Evolutionary conservation across 2,113 vertebrate genomes (phyloP).

Genomic region (Stomatorhinus ivindoensis): DNA sequence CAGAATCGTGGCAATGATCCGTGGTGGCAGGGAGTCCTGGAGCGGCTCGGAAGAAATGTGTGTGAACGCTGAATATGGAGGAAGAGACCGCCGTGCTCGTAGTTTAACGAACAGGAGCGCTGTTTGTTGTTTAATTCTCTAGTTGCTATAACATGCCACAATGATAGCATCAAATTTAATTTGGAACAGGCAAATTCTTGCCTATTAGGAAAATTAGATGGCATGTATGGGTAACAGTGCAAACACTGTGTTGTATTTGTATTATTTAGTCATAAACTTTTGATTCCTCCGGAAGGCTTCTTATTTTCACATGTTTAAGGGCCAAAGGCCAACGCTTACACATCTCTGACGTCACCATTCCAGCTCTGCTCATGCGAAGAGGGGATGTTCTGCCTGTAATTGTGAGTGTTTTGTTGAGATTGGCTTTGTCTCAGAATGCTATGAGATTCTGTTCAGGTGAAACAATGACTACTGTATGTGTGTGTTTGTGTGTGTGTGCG

Average conservation of each 20-base stretch:
- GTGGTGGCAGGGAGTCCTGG: not conserved
- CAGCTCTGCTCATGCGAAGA: not conserved
- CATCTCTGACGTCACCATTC: not conserved
- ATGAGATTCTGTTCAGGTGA: not conserved
- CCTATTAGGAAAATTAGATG: not conserved
- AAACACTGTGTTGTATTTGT: not conserved
- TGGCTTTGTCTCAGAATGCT: not conserved
- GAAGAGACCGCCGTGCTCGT: not conserved
- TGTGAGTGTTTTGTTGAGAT: not conserved
- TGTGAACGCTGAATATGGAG: too few relatives aligned
- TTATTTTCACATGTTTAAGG: not conserved
- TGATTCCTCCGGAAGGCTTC: not conserved
- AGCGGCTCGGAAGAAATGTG: not conserved
- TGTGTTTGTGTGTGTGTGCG: not conserved
- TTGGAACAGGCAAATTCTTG: not conserved
- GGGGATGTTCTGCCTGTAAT: not conserved
- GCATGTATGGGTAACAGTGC: not conserved
- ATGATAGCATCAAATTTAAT: not conserved
- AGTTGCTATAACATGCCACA: conserved; percentile 5
- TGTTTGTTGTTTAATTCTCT: not conserved
- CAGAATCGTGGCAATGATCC: not conserved
- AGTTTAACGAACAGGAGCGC: not conserved
- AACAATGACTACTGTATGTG: not conserved
- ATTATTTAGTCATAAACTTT: not conserved
- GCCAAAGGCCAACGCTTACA: not conserved